These are phyloP conservation scores for Cepphus grylle DNA, from an alignment of 2,113 vertebrate genomes.

Conservation along the genomic window DNA sequence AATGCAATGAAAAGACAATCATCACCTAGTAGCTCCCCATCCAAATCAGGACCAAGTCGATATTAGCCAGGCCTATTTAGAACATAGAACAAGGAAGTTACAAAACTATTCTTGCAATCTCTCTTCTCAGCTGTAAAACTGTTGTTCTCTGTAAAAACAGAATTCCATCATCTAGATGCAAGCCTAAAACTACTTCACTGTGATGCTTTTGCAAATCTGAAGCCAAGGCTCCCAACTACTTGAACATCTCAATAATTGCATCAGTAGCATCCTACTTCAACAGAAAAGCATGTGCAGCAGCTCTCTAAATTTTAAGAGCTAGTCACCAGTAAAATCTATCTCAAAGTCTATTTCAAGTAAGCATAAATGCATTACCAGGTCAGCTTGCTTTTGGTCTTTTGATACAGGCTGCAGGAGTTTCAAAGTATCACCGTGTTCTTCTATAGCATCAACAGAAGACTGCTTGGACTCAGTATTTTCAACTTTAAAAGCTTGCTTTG, in stretches of 20 bases:
- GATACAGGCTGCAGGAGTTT: conserved; percentile 67
- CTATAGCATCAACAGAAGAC: neutral
- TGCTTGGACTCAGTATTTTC: conserved; percentile 22
- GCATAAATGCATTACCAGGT: conserved; percentile 67
- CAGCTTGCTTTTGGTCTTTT: conserved; percentile 31
- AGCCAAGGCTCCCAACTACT: neutral
- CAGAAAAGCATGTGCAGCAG: neutral
- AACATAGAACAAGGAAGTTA: neutral
- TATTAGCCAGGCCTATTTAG: neutral
- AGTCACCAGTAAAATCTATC: neutral
- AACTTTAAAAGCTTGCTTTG: conserved; percentile 10
- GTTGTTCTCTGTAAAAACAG: neutral
- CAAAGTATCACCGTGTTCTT: conserved; percentile 55
- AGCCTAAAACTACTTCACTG: neutral
- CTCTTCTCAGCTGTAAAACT: neutral
- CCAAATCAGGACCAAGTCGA: neutral
- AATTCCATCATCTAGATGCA: neutral
- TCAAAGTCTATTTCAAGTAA: neutral
- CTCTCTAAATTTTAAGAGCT: neutral
- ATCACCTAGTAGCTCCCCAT: neutral
- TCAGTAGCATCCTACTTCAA: neutral
- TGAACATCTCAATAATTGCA: neutral
- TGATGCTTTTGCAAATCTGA: neutral
- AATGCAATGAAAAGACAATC: neutral
- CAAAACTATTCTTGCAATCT: neutral